A percentile compares a stretch with the other conserved stretches of the same genome.
Conservation (phyloP, 2,113 vertebrate species). For the Proteles cristata region DNA sequence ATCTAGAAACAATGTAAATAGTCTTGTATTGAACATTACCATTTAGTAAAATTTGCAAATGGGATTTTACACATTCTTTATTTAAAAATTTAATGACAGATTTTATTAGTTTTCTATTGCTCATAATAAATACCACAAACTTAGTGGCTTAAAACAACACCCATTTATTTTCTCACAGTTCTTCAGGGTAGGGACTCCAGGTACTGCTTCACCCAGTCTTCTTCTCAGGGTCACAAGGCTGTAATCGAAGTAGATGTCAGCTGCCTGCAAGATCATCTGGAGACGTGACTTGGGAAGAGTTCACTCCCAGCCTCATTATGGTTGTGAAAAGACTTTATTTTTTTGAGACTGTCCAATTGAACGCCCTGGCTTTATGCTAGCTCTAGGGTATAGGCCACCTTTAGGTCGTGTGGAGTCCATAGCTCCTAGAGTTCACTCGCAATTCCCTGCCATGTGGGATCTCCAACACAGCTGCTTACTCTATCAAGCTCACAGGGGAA, state of each 20-base stretch:
- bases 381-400: not conserved
- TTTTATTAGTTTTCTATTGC: not conserved
- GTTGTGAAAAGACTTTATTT: not conserved
- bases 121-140: not conserved
- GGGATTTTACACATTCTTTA: not conserved
- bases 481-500: not conserved
- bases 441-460: not conserved
- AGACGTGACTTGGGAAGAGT: not conserved
- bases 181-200: not conserved
- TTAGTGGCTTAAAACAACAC: not conserved
- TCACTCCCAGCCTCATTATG: not conserved
- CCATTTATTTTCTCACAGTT: not conserved
- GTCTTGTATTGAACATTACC: not conserved
- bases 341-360: not conserved
- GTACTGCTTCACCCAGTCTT: not conserved
- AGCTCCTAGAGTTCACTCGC: not conserved
- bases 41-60: conserved; percentile 37
- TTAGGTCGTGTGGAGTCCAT: not conserved
- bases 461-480: not conserved
- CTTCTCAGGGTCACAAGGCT: not conserved
- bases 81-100: not conserved
- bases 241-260: not conserved
- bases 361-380: not conserved
- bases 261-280: not conserved
- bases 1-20: not conserved